Evolutionary conservation across 2,888 invertebrate genomes (phyloP), one percentile per base, ranked within the genome.

Genomic region (Leptinotarsa peninsularis): DNA sequence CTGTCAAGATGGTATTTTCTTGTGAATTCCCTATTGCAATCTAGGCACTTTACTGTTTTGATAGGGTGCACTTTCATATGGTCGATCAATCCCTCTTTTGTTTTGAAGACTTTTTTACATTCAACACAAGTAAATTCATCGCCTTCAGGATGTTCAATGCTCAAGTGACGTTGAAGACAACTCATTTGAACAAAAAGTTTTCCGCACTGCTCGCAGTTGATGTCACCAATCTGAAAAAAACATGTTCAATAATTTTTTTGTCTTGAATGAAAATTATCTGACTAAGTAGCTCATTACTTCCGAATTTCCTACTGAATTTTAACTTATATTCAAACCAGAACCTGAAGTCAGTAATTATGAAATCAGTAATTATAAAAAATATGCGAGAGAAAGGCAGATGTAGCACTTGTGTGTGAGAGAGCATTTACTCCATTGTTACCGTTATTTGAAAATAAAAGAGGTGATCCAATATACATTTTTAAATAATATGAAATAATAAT

Each of bases 1-100:
- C 94, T 89, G 78, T 93, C 89, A 60, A 96, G 90, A 88, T 96
- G 95, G 81, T 94, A 94, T 76, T 92, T 93, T 74, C 95, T 89
- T 1, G 93, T 94, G 87, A 96, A 96, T 77, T 91, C 91, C 81
- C 92, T 92, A 49, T 91, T 90, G 84, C 95, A 96, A 73, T 91
- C 89, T 50, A 90, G 90, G 86, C 95, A 96, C 43, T 90, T 90
- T 83, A 90, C 93, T 0, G 90, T 90, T 81, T 92, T 91, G 52
- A 91, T 88, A 67, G 92, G 93, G 82, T 93, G 92, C 54, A 93
- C 91, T 77, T 91, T 90, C 82, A 93, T 90, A 85, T 96, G 96
- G 60, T 93, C 89, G 33, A 91, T 89, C 49, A 96, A 87, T 4
- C 91, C 89, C 18, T 90, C 90, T 77, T 91, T 91, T 76, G 92